phyloP scores from a whole-genome alignment of 2,888 invertebrate genomes.

The Lottia scabra region DNA sequence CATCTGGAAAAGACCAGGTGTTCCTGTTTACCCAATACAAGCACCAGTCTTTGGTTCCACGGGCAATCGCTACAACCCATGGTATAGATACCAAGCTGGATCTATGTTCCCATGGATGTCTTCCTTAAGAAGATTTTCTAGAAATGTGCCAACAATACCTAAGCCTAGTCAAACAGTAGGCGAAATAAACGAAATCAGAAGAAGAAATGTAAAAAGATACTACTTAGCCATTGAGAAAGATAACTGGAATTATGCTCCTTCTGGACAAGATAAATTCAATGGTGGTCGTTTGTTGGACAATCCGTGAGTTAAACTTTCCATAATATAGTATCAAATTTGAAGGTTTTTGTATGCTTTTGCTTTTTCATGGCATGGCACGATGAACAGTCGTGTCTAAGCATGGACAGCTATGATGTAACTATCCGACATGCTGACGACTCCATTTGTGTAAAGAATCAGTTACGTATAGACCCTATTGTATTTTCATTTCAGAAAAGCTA shows the following conservation, averaged over 20 bases:
- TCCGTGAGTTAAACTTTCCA: not conserved
- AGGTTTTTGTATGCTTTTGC: not conserved
- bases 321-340: not conserved
- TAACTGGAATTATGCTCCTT: conserved; percentile 46
- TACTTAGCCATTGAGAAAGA: conserved; percentile 38
- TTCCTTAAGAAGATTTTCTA: not conserved
- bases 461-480: no score
- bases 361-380: no score
- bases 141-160: not conserved
- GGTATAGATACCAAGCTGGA: not conserved
- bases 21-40: not conserved
- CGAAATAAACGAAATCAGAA: conserved; percentile 14
- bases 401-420: no score
- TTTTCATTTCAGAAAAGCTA: conserved; percentile 35
- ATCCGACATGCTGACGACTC: no score
- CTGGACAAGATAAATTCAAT: conserved; percentile 36
- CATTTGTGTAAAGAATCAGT: no score
- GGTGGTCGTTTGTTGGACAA: conserved; percentile 30
- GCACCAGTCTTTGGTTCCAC: not conserved
- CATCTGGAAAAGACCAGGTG: not conserved
- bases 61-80: not conserved
- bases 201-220: conserved; percentile 27
- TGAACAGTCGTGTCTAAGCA: no score
- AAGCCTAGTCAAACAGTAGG: not conserved
- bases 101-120: not conserved